phyloP scores from a whole-genome alignment of 1,140 invertebrate genomes.

The Phymorhynchus buccinoides region DNA sequence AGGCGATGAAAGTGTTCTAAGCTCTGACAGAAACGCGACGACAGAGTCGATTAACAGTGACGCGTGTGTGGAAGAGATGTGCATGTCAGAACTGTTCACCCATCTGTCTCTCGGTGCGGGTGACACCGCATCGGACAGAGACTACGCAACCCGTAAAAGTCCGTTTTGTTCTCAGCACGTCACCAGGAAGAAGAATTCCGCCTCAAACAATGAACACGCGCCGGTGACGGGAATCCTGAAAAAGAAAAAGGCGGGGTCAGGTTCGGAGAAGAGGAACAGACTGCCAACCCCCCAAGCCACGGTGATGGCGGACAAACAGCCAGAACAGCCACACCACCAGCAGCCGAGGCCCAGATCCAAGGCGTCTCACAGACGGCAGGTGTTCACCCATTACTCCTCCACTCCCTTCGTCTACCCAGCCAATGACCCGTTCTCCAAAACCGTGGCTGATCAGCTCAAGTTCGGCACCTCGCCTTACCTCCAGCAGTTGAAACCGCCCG shows the following conservation, averaged over 20 bases:
- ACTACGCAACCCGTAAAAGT: not conserved
- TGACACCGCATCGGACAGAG: not conserved
- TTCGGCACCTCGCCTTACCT: slow-evolving; percentile 32
- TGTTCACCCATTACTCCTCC: slow-evolving; percentile 10
- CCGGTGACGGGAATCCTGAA: not conserved
- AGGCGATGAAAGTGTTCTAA: not conserved
- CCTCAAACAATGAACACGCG: not conserved
- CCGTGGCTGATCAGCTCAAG: slow-evolving; percentile 6
- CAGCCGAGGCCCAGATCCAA: no score
- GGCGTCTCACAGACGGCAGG: not conserved
- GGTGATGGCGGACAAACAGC: not conserved
- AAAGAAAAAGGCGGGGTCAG: not conserved
- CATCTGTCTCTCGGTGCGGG: not conserved
- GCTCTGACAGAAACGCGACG: not conserved
- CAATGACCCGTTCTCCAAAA: not conserved
- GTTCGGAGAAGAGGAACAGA: not conserved
- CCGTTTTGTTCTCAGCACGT: not conserved
- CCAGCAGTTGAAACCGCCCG: not conserved
- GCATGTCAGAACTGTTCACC: slow-evolving; percentile 5
- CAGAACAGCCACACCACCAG: no score
- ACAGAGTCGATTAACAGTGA: not conserved
- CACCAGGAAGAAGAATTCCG: not conserved
- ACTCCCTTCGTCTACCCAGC: slow-evolving; percentile 15
- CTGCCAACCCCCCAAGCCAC: not conserved
- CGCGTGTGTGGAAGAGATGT: not conserved